phyloP scores from a whole-genome alignment of 2,797 vertebrate genomes.

The Silurus aristotelis region DNA sequence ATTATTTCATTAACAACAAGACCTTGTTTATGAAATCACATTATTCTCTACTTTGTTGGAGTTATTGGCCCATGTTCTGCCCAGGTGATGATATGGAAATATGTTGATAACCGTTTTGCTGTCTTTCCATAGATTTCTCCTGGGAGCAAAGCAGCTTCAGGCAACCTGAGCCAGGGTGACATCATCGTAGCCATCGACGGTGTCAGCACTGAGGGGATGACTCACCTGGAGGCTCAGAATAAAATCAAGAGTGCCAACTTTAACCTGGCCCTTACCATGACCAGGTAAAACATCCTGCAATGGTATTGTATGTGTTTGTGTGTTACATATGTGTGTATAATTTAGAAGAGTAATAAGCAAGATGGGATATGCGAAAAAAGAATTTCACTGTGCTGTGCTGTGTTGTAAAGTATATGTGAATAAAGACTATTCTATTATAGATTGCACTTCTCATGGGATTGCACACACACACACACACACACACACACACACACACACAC shows the following conservation, averaged over 20 bases:
- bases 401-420: too few relatives aligned
- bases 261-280: slow-evolving; percentile 90
- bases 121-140: slow-evolving; percentile 83
- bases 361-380: too few relatives aligned
- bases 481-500: too few relatives aligned
- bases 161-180: slow-evolving; percentile 90
- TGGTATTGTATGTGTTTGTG: neutral
- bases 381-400: too few relatives aligned
- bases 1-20: neutral
- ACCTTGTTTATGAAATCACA: neutral
- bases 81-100: neutral
- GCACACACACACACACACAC: neutral
- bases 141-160: slow-evolving; percentile 91
- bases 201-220: slow-evolving; percentile 92
- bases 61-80: neutral
- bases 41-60: neutral
- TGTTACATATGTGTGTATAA: neutral
- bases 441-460: neutral
- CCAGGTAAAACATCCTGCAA: slow-evolving; percentile 77
- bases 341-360: neutral
- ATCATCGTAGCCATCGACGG: slow-evolving; percentile 94
- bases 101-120: slow-evolving; percentile 8
- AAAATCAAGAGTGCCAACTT: slow-evolving; percentile 94
- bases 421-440: too few relatives aligned
- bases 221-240: slow-evolving; percentile 96